Base-by-base conservation (phyloP, 2,888 invertebrate genomes). In the Nowickia ferox region DNA sequence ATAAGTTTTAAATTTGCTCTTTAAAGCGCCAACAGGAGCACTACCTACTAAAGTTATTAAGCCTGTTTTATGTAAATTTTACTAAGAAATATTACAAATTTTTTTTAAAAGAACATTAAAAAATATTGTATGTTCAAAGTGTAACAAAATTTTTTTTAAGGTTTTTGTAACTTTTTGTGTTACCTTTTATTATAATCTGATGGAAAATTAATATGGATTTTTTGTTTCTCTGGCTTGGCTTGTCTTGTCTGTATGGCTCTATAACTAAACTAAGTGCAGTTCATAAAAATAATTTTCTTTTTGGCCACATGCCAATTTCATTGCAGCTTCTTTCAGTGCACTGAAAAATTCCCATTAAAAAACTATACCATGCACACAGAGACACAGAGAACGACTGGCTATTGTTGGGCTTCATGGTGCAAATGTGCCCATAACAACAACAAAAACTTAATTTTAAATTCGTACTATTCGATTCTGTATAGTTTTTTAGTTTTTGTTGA, bases 291-390 rank as follows among this genome's bases (percentile, higher is more conserved):
- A 72, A 79, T 89, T 88, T 89, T 75, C 88, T 87, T 88, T 89
- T 90, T 91, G 90, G 90, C 91, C 90, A 89, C 89, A 91, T 90
- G 90, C 91, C 90, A 91, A 91, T 89, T 90, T 68, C 40, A 17
- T n/a, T 22, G 10, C 72, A 84, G 83, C 76, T 71, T 78, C 57
- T 30, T 38, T 74, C 55, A 74, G 40, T 61, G n/a, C 65, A 40
- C 44, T 19, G n/a, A 59, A 61, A 75, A 68, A 53, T n/a, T 4
- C 19, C 38, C 44, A 44, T 72, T 65, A 46, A 42, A 71, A 30
- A 74, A 66, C 40, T 53, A 57, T 38, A 42, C 9, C 51, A 57
- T 38, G 13, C 44, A 59, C 17, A 68, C 38, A 6, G 30, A 30
- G 5, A 30, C 30, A 30, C 30, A 30, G 6, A 6, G 30, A 30